Evolutionary conservation across 2,797 vertebrate genomes (phyloP), one percentile per base, ranked within the genome.

Genomic region (Eulemur rubriventer): DNA sequence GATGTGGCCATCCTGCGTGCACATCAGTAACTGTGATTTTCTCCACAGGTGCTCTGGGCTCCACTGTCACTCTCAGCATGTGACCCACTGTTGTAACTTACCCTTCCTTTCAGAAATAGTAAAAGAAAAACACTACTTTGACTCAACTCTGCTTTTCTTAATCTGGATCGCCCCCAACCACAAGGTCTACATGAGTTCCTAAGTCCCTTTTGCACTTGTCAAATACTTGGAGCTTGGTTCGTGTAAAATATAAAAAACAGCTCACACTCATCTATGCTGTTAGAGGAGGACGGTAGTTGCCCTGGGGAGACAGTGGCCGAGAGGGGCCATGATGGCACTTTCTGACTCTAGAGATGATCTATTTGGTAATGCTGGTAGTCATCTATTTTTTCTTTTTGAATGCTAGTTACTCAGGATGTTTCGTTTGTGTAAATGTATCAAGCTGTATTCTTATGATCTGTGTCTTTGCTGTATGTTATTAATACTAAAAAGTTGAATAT

Each of bases 401-500:
- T 33, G 52, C 63, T 75, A n/a, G 33, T 38, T 91, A 63, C 61
- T 14, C 26, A 88, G 33, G 33, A 12, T 59, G 50, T n/a, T 89
- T 73, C 48, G 17, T 76, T 35, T 55, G 13, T 50, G 4, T 48
- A 61, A 55, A 52, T 41, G 33, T 65, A 86, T 48, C 41, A 75
- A 61, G 69, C 81, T 89, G 35, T 0, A 65, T 16, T 91, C 79
- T 95, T 65, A 69, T 16, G 22, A 85, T 63, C 55, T 55, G 28
- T 72, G 30, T 52, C 81, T 90, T 73, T 96, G 78, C 59, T 48
- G 43, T 35, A 55, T 17, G 67, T 89, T 59, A 59, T 28, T 59
- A 28, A 57, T 81, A 93, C 52, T 67, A 72, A 76, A 89, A 93
- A 89, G 59, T 46, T 88, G 55, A 94, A 73, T 84, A n/a, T n/a